Percentiles rank a stretch among this genome's conserved stretches.
phyloP scores from a whole-genome alignment of 2,888 invertebrate genomes.

The Allophyes oxyacanthae region DNA sequence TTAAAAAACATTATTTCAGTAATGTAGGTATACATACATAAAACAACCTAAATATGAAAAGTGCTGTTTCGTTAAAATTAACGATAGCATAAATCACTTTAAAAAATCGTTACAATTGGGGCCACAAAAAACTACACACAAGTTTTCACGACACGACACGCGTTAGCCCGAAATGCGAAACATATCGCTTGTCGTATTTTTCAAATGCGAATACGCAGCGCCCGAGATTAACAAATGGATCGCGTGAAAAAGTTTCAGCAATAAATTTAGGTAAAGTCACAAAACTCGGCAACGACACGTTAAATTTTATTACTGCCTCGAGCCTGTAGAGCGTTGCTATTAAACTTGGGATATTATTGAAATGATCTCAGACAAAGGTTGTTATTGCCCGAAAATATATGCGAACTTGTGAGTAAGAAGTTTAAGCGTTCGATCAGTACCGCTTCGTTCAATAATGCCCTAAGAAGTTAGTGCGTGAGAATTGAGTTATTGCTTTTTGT shows the following conservation, averaged over 20 bases:
- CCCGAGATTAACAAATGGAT: conserved; percentile 80
- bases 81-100: conserved; percentile 34
- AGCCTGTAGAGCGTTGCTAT: conserved; percentile 73
- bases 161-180: conserved; percentile 39
- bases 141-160: conserved; percentile 33
- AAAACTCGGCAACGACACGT: conserved; percentile 80
- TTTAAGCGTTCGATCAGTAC: conserved; percentile 65
- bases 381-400: conserved; percentile 69
- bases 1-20: no score
- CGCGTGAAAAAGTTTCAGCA: conserved; percentile 78
- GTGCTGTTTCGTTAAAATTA: conserved; percentile 24
- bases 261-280: conserved; percentile 81
- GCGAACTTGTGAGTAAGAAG: conserved; percentile 67
- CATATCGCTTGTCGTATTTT: conserved; percentile 65
- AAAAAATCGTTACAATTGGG: conserved; percentile 33
- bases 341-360: conserved; percentile 85
- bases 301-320: conserved; percentile 83
- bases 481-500: conserved; percentile 45
- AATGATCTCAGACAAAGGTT: conserved; percentile 82
- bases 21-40: no score
- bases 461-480: conserved; percentile 41
- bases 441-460: conserved; percentile 48
- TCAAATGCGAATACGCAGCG: conserved; percentile 65
- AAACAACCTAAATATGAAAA: neutral
- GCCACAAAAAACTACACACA: conserved; percentile 44